Evolutionary conservation across 1,140 invertebrate species (phyloP), one percentile per base, ranked within the genome.

Genomic region (Pseudomyrmex flavicornis): DNA sequence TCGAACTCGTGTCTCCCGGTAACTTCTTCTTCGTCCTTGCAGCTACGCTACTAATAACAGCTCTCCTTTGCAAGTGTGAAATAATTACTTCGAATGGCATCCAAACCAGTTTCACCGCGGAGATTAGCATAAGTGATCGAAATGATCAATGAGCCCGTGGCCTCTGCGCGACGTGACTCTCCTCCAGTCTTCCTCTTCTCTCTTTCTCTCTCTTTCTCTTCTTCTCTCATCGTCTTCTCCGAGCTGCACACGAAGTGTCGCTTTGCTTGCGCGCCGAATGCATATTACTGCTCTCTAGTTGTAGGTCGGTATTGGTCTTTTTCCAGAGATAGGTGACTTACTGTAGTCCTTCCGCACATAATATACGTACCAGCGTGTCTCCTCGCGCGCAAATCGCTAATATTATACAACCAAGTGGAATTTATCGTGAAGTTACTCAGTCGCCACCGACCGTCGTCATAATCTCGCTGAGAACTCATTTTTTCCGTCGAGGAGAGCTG

Each of bases 91-190:
- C 70, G 85, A 87, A 89, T 88, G 87, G 88, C 77, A 87, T 90
- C 74, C 82, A 92, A 93, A 92, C 91, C 91, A 91, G 92, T 93
- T 93, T 87, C 83, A 62, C 84, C 80, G 84, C 73, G 68, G 74
- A 59, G 87, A 92, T 92, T 92, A 92, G 91, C 92, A 92, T 92
- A 92, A 92, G 85, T 91, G 92, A 93, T 93, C 90, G 89, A 91
- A 92, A 93, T 93, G 91, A 93, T 93, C 91, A 92, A 92, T 91
- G 90, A 90, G 87, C 73, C 74, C 72, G 82, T 83, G 68, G 85
- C 58, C 75, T 80, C 61, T 62, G 82, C 62, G 84, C 85, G 86
- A 92, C 86, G 87, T 89, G 90, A 84, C 68, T 90, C 58, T 76
- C 73, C 26, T 50, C 50, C 35, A 70, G 62, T 79, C 59, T 70